These are phyloP conservation scores for Melanerpes aurifrons DNA, from an alignment of 2,113 vertebrate genomes.

Conservation along the genomic window DNA sequence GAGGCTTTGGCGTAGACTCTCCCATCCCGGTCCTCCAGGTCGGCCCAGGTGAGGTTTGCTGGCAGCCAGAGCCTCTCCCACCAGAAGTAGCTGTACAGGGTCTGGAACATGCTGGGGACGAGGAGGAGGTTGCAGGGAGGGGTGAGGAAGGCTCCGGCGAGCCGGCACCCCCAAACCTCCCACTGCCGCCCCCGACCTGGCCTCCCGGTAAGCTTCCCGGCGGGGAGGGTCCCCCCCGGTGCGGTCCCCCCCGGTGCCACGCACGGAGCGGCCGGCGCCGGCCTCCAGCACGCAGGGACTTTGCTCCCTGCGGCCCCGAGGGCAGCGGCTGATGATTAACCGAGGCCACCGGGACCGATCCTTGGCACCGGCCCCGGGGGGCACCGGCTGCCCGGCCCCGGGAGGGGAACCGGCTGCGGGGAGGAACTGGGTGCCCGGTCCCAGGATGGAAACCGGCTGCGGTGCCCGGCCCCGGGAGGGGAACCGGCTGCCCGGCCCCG, in stretches of 20 bases:
- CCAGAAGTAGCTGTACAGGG: slow-evolving; percentile 90
- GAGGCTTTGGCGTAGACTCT: slow-evolving; percentile 86
- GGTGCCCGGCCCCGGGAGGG: too few species aligned
- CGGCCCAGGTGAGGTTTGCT: slow-evolving; percentile 89
- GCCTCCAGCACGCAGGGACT: neutral
- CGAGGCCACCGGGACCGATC: neutral
- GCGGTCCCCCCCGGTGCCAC: neutral
- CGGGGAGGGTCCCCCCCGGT: too few species aligned
- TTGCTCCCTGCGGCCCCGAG: neutral
- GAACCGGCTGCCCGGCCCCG: too few species aligned
- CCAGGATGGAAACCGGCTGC: too few species aligned
- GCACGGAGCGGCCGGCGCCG: neutral
- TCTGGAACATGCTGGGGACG: slow-evolving; percentile 85
- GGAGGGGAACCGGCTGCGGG: too few species aligned
- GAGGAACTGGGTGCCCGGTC: too few species aligned
- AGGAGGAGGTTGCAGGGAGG: too few species aligned
- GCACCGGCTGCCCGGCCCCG: too few species aligned
- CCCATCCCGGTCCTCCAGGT: slow-evolving; percentile 89
- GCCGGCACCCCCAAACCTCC: too few species aligned
- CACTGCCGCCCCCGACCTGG: neutral
- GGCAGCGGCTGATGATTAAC: slow-evolving; percentile 53
- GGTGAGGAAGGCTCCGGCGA: neutral
- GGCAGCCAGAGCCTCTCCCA: slow-evolving; percentile 95
- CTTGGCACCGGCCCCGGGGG: neutral
- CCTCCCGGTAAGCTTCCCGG: neutral